Evolutionary conservation across 2,113 vertebrate species (phyloP).

Genomic region (Neodontobutis hainanensis): DNA sequence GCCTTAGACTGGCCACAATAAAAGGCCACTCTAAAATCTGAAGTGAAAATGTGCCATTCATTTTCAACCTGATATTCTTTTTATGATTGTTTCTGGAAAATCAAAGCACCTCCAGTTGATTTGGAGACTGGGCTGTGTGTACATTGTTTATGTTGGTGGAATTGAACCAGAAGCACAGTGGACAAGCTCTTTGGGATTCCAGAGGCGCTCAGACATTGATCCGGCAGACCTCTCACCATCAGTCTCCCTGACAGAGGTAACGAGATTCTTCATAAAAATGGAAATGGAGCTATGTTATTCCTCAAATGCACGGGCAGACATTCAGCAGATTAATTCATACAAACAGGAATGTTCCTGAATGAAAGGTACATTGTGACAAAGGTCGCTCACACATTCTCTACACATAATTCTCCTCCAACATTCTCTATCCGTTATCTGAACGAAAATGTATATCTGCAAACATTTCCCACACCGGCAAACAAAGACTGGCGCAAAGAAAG

Average conservation of each 20-base stretch:
- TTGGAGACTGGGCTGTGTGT: neutral
- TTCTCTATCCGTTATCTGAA: slow-evolving; percentile 21
- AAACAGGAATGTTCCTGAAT: slow-evolving; percentile 39
- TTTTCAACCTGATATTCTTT: neutral
- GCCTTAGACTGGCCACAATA: too few relatives aligned
- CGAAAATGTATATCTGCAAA: slow-evolving; percentile 34
- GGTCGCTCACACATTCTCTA: slow-evolving; percentile 12
- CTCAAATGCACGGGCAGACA: slow-evolving; percentile 31
- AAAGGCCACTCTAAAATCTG: too few relatives aligned
- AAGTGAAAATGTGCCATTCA: too few relatives aligned
- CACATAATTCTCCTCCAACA: slow-evolving; percentile 14
- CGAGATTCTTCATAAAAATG: slow-evolving; percentile 82
- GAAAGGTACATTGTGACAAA: neutral
- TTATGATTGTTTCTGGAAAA: neutral
- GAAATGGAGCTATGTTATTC: slow-evolving; percentile 77
- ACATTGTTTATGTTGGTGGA: slow-evolving; percentile 21
- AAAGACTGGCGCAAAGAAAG: slow-evolving; percentile 44
- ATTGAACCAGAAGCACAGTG: slow-evolving; percentile 47
- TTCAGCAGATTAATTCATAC: slow-evolving; percentile 31
- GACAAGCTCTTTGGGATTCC: slow-evolving; percentile 70
- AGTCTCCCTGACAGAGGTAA: slow-evolving; percentile 76
- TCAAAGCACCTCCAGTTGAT: neutral
- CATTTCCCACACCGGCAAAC: slow-evolving; percentile 41
- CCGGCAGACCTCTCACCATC: slow-evolving; percentile 70
- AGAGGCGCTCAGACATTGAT: slow-evolving; percentile 77